Evolutionary conservation across 2,113 vertebrate species (phyloP), one percentile per base, ranked within the genome.

Genomic region (Dendropsophus ebraccatus): DNA sequence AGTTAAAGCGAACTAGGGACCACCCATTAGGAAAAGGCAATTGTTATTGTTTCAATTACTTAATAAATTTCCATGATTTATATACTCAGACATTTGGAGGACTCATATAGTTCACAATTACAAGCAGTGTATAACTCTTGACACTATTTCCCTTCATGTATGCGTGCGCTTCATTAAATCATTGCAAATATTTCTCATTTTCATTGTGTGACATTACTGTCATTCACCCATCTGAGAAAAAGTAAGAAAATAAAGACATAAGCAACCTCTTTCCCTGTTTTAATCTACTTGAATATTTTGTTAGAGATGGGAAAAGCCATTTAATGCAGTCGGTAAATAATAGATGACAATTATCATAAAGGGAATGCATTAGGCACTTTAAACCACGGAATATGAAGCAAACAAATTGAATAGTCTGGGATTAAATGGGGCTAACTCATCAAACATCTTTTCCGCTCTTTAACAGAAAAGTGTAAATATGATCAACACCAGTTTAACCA

Each of bases 271-370:
- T 28, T 65, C 37, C 32, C 25, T 67, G 67, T 78, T 85, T 74
- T 17, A 76, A 65, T 84, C 54, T 77, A 30, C 30, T 67, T 52
- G 35, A 37, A 77, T 77, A 67, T 76, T 67, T 67, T 77, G 56
- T 49, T 47, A 12, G 73, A 73, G 83, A 77, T 78, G 45, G 73
- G 60, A 77, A 85, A 52, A 84, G 82, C 72, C 28, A 67, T 62
- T 65, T 85, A 85, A 85, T 75, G 70, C 82, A 25, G 52, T 58
- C 76, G 72, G 82, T 84, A 76, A 84, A 84, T 76, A 84, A 84
- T 75, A 84, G 17, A 84, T 84, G 50, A 49, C 82, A 84, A 25
- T 35, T 60, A 45, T 74, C 52, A 47, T 47, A 54, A 49, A 75
- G 52, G 41, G 72, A 84, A 84, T 75, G 56, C 54, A 84, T 84